phyloP scores from a whole-genome alignment of 2,888 invertebrate genomes.

The Platypus cylindrus region DNA sequence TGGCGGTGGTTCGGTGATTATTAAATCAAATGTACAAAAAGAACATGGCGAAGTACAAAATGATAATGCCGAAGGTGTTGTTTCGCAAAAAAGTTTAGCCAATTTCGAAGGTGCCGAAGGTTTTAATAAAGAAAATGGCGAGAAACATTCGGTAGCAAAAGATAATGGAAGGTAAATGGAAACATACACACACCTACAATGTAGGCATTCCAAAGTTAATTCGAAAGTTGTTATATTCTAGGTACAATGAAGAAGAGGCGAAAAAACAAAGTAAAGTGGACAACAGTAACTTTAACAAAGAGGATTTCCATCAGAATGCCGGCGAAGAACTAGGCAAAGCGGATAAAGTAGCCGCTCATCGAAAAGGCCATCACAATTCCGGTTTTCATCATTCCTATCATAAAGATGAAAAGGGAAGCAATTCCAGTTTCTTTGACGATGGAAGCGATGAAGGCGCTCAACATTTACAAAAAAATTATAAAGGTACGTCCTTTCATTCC shows the following conservation, averaged over 20 bases:
- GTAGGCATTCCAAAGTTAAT: too few species aligned
- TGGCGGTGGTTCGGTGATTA: conserved; percentile 9
- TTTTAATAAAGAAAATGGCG: conserved; percentile 27
- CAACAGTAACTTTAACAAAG: conserved; percentile 24
- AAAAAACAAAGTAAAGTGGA: conserved; percentile 27
- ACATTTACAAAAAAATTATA: conserved; percentile 27
- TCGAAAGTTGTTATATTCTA: too few species aligned
- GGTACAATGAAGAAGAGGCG: conserved; percentile 23
- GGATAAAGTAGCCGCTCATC: conserved; percentile 37
- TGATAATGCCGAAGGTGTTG: conserved; percentile 15
- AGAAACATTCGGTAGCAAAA: conserved; percentile 24
- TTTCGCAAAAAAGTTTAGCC: conserved; percentile 22
- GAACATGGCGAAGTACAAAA: conserved; percentile 16
- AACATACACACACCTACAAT: too few species aligned
- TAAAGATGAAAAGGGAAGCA: conserved; percentile 57
- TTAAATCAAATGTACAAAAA: conserved; percentile 16
- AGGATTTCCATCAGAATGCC: conserved; percentile 26
- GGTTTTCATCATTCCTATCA: conserved; percentile 58
- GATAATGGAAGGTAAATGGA: conserved; percentile 26
- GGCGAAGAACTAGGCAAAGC: conserved; percentile 25
- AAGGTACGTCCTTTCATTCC: conserved; percentile 21
- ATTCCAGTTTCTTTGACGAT: conserved; percentile 57
- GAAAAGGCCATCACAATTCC: conserved; percentile 55
- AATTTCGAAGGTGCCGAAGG: conserved; percentile 28
- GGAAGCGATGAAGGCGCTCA: conserved; percentile 37